Conservation (phyloP, 2,113 vertebrate species). For the Syngnathoides biaculeatus region DNA sequence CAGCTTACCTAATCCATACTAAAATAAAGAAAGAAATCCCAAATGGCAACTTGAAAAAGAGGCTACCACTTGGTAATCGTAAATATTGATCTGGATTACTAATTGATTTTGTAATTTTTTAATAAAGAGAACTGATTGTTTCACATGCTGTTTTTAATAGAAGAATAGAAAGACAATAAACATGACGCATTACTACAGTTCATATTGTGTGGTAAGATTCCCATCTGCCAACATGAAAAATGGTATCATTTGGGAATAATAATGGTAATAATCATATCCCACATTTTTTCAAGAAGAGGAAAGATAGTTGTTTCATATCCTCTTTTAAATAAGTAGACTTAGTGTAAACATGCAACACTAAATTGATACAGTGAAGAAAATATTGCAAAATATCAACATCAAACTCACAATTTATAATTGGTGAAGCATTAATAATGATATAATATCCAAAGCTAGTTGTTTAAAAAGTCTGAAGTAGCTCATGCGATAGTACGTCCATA, state of each 20-base stretch:
- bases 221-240: not conserved
- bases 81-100: not conserved
- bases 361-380: not conserved
- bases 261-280: not conserved
- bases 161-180: constrained; percentile 5
- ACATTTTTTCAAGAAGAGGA: constrained; percentile 16
- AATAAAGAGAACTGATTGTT: constrained; percentile 34
- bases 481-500: no score
- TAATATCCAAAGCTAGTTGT: no score
- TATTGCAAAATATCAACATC: not conserved
- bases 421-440: not conserved
- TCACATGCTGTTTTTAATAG: constrained; percentile 53
- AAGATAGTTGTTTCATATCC: constrained; percentile 54
- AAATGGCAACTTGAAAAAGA: not conserved
- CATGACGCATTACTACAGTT: not conserved
- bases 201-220: no score
- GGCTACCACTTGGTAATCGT: not conserved
- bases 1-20: no score
- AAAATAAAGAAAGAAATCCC: no score
- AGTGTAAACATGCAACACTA: not conserved
- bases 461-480: no score
- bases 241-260: not conserved
- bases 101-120: not conserved
- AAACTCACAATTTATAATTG: not conserved
- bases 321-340: constrained; percentile 21